Evolutionary conservation across 2,797 vertebrate species (phyloP).

Genomic region (Menidia menidia): DNA sequence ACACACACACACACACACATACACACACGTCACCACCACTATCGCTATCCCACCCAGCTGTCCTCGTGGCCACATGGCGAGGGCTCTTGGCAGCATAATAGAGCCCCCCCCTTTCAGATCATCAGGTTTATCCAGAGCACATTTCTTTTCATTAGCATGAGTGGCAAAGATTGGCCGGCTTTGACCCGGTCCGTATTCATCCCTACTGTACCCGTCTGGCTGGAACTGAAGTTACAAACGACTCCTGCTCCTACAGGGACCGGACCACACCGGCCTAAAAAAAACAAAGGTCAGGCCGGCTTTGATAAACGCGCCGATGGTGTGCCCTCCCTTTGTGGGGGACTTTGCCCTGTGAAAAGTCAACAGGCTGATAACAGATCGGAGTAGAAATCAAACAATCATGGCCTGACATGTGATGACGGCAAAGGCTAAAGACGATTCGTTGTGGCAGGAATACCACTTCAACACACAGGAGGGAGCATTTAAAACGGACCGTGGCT

Average conservation of each 20-base stretch:
- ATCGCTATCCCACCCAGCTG: constrained; percentile 64
- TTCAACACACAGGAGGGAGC: constrained; percentile 18
- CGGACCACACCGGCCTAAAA: constrained; percentile 16
- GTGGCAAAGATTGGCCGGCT: constrained; percentile 64
- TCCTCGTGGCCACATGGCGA: constrained; percentile 61
- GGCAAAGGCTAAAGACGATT: constrained; percentile 1
- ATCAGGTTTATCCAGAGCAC: constrained; percentile 55
- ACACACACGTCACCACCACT: constrained; percentile 20
- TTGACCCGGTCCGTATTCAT: constrained; percentile 76
- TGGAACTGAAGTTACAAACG: constrained; percentile 76
- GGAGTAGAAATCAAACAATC: background rate
- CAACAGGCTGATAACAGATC: constrained; percentile 35
- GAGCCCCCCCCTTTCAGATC: constrained; percentile 60
- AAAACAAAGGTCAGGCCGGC: background rate
- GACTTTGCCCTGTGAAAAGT: constrained; percentile 38
- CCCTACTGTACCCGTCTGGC: constrained; percentile 73
- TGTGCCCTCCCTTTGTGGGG: constrained; percentile 2
- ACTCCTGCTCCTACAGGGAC: constrained; percentile 32
- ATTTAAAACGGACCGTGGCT: constrained; percentile 11
- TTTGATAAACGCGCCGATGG: constrained; percentile 31
- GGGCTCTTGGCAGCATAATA: constrained; percentile 66
- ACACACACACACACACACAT: constrained; percentile 18
- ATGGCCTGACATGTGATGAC: constrained; percentile 13
- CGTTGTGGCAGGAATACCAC: constrained; percentile 21
- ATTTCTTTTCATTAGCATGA: constrained; percentile 58